Base-by-base conservation (phyloP, 2,888 invertebrate genomes). In the Dicroscelio sp. region DNA sequence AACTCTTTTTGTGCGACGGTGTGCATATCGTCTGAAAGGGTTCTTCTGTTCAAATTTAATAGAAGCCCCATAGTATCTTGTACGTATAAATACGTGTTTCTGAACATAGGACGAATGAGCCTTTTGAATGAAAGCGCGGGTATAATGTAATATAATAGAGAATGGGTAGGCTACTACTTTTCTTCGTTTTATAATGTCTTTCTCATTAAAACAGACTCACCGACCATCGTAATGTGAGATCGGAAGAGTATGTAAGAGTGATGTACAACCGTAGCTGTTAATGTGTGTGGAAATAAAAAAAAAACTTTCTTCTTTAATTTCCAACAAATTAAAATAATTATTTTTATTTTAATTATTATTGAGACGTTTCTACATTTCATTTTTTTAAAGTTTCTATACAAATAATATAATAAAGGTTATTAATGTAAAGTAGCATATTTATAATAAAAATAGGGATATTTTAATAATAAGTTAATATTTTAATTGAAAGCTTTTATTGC, bases 41-140 rank as follows among this genome's bases (percentile, higher is more conserved):
- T 91, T 92, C 90, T 78, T 91, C 88, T 88, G 92, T 92, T 91
- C 88, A 76, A 84, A 85, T 86, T 86, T 90, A 92, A 92, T 92
- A 92, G 88, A 88, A 92, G 92, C 91, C 91, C 91, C 78, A 83
- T 89, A 92, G 92, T 91, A 92, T 92, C 92, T 92, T 91, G 90
- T 91, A 75, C 90, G 89, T 91, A 90, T 86, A 90, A 92, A 91
- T 92, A 92, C 90, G 87, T 85, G 87, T 88, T 90, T 90, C 60
- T 80, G 86, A 90, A 87, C 86, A 91, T 76, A 90, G 91, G 90
- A 91, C 75, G 87, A 90, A 87, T 76, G 55, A 79, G 86, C 71
- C 75, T 91, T 88, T 90, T 90, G 92, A 92, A 91, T 91, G 91
- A 91, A 88, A 85, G 87, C 90, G 89, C 87, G 90, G 76, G 90